These are phyloP conservation scores for Artibeus lituratus DNA, from an alignment of 2,797 vertebrate species.

Conservation along the genomic window DNA sequence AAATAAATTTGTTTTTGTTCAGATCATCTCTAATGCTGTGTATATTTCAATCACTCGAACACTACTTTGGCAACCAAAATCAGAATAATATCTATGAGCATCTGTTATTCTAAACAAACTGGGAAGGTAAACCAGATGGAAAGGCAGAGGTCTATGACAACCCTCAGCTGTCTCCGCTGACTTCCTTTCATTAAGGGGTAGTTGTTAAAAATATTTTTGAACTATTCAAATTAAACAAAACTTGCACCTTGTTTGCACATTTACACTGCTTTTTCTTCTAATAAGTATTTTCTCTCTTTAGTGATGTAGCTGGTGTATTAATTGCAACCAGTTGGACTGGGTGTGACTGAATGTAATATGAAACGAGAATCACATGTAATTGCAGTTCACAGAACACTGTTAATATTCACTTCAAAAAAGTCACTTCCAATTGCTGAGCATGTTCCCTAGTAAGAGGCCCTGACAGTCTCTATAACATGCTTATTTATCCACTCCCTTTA, in stretches of 20 bases:
- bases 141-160: slow-evolving; percentile 58
- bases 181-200: slow-evolving; percentile 34
- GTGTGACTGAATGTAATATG: background rate
- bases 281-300: background rate
- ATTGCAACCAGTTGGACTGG: background rate
- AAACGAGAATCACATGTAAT: background rate
- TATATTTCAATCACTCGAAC: slow-evolving; percentile 3
- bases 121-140: slow-evolving; percentile 52
- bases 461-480: background rate
- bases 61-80: slow-evolving; percentile 62
- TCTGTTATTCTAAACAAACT: slow-evolving; percentile 59
- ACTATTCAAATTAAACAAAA: slow-evolving; percentile 44
- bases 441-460: background rate
- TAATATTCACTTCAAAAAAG: slow-evolving; percentile 43
- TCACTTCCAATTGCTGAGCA: background rate
- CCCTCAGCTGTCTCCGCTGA: slow-evolving; percentile 49
- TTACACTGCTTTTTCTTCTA: slow-evolving; percentile 1
- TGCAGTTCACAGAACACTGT: background rate
- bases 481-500: background rate
- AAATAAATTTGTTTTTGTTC: slow-evolving; percentile 54
- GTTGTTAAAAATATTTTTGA: slow-evolving; percentile 18
- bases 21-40: slow-evolving; percentile 59
- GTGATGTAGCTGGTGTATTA: background rate
- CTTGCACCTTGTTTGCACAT: background rate
- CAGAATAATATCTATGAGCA: slow-evolving; percentile 61